Percentiles rank a stretch among this genome's conserved stretches.
phyloP scores from a whole-genome alignment of 2,113 vertebrate genomes.

The Chloroceryle aenea region DNA sequence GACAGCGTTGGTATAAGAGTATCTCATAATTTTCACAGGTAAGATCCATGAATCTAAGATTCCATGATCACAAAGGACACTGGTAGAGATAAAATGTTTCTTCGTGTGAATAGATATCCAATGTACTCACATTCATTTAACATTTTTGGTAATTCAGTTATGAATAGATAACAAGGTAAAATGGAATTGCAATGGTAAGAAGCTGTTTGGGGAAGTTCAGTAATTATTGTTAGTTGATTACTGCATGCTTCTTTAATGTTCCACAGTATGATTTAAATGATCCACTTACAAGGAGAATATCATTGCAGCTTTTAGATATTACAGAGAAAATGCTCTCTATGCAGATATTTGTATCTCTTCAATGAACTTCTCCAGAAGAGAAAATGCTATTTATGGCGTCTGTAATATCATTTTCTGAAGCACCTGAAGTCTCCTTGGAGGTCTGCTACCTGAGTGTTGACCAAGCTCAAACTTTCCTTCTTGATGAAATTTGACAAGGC shows the following conservation, averaged over 20 bases:
- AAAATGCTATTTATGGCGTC: background rate
- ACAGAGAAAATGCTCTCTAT: background rate
- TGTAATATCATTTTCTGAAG: background rate
- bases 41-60: background rate
- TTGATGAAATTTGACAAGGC: background rate
- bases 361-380: background rate
- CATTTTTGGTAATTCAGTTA: slow-evolving; percentile 20
- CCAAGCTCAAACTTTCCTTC: background rate
- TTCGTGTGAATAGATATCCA: background rate
- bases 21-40: background rate
- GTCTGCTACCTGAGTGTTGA: background rate
- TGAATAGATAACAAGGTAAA: background rate
- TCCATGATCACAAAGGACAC: background rate
- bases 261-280: background rate
- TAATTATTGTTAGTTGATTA: background rate
- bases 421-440: background rate
- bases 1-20: background rate
- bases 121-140: slow-evolving; percentile 33
- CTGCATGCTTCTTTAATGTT: background rate
- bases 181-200: background rate
- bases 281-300: background rate
- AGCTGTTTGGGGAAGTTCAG: background rate
- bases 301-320: background rate
- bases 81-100: background rate
- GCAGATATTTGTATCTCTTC: background rate